These are phyloP conservation scores for Neomonachus schauinslandi DNA, from an alignment of 2,113 vertebrate species.

Conservation along the genomic window DNA sequence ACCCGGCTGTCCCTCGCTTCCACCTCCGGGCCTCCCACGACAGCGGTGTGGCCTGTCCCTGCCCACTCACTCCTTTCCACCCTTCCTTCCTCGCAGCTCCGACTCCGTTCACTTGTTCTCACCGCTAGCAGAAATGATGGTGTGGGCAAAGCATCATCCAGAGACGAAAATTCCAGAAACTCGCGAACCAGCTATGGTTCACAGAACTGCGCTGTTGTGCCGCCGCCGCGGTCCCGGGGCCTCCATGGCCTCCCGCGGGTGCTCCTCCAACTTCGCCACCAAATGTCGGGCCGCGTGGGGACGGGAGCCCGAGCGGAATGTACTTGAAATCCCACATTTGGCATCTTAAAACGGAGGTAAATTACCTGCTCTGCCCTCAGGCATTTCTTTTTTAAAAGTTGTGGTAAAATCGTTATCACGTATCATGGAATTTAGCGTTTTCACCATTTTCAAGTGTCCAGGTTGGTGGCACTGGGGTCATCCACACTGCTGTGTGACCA, in stretches of 20 bases:
- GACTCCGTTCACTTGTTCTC: neutral
- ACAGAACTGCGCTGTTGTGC: neutral
- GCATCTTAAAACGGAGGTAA: neutral
- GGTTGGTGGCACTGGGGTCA: neutral
- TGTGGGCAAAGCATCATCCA: neutral
- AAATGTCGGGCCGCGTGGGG: too few relatives aligned
- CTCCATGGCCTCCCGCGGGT: rapidly evolving
- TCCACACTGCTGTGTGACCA: neutral
- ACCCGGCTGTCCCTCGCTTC: neutral
- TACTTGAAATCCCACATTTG: neutral
- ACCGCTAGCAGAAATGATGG: neutral
- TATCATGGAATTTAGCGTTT: neutral
- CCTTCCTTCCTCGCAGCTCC: neutral
- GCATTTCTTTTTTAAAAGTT: neutral
- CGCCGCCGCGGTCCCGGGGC: neutral
- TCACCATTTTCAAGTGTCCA: neutral
- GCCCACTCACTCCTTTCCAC: neutral
- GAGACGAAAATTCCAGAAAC: neutral
- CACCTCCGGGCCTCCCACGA: neutral
- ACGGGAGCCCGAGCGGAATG: neutral
- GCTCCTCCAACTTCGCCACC: neutral
- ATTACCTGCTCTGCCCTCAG: neutral
- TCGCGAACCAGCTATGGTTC: neutral
- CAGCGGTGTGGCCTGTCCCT: neutral
- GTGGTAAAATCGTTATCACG: neutral